Percentiles rank a stretch among this genome's conserved stretches.
These are phyloP conservation scores for Rhinoderma darwinii DNA, from an alignment of 2,113 vertebrate genomes.

Conservation along the genomic window DNA sequence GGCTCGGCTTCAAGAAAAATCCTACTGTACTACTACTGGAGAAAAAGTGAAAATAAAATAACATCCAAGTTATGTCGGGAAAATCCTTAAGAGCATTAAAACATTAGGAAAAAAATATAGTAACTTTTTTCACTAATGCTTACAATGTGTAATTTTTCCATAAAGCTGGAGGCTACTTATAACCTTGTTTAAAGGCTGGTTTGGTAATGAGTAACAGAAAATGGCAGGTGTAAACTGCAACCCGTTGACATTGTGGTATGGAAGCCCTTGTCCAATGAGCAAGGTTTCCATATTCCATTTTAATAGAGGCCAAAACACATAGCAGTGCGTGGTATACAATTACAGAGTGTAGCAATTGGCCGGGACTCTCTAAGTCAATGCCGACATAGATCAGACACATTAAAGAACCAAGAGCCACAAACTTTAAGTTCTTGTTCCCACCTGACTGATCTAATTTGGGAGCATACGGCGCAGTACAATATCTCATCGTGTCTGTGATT, in stretches of 20 bases:
- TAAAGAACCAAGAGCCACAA: neutral
- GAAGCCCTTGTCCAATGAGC: slow-evolving; percentile 6
- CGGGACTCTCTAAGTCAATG: slow-evolving; percentile 8
- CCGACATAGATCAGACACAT: neutral
- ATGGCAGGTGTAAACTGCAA: slow-evolving; percentile 53
- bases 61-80: slow-evolving; percentile 41
- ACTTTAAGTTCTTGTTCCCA: slow-evolving; percentile 20
- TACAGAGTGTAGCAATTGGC: slow-evolving; percentile 12
- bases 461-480: slow-evolving; percentile 8
- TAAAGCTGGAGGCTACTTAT: slow-evolving; percentile 42
- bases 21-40: slow-evolving; percentile 61
- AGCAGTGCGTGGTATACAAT: slow-evolving; percentile 1
- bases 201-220: slow-evolving; percentile 49
- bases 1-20: slow-evolving; percentile 69
- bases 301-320: slow-evolving; percentile 11
- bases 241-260: slow-evolving; percentile 32
- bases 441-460: slow-evolving; percentile 6
- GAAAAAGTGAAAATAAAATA: slow-evolving; percentile 59
- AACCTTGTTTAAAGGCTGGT: slow-evolving; percentile 45
- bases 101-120: slow-evolving; percentile 51
- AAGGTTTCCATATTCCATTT: slow-evolving; percentile 29
- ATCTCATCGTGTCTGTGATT: slow-evolving; percentile 4
- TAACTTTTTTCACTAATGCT: slow-evolving; percentile 43
- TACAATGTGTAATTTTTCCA: slow-evolving; percentile 50
- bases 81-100: slow-evolving; percentile 28